phyloP scores from a whole-genome alignment of 2,797 vertebrate species.

The Remorina albescens region DNA sequence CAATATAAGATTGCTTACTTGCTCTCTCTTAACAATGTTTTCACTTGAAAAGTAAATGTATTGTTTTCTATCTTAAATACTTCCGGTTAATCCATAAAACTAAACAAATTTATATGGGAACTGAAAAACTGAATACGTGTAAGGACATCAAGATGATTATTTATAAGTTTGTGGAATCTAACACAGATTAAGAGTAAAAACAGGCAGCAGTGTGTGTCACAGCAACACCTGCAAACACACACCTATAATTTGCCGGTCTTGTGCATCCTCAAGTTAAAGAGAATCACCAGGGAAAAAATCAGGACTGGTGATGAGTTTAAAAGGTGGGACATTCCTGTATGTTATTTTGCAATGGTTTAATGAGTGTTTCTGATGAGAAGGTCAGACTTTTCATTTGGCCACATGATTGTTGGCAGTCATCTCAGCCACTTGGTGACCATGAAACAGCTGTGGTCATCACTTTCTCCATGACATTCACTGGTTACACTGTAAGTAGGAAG shows the following conservation, averaged over 20 bases:
- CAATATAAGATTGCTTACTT: too few species aligned
- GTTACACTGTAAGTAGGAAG: slow-evolving; percentile 28
- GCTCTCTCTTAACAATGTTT: not conserved
- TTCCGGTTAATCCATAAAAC: not conserved
- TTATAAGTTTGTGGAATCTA: not conserved
- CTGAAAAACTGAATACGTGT: not conserved
- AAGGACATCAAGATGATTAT: not conserved
- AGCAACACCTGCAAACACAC: not conserved
- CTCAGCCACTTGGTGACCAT: not conserved
- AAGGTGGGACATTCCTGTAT: not conserved
- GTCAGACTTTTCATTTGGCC: not conserved
- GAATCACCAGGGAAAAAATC: slow-evolving; percentile 1
- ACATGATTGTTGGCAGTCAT: slow-evolving; percentile 4
- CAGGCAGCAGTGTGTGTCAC: not conserved
- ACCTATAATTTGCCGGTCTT: slow-evolving; percentile 3
- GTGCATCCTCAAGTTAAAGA: not conserved
- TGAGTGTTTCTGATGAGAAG: not conserved
- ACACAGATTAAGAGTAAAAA: not conserved
- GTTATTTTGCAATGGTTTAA: not conserved
- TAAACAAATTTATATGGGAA: not conserved
- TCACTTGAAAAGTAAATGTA: not conserved
- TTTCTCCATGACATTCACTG: not conserved
- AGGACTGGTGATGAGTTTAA: not conserved
- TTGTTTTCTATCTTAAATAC: not conserved
- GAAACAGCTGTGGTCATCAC: slow-evolving; percentile 6